phyloP scores from a whole-genome alignment of 2,797 vertebrate species.

The Cuniculus paca region DNA sequence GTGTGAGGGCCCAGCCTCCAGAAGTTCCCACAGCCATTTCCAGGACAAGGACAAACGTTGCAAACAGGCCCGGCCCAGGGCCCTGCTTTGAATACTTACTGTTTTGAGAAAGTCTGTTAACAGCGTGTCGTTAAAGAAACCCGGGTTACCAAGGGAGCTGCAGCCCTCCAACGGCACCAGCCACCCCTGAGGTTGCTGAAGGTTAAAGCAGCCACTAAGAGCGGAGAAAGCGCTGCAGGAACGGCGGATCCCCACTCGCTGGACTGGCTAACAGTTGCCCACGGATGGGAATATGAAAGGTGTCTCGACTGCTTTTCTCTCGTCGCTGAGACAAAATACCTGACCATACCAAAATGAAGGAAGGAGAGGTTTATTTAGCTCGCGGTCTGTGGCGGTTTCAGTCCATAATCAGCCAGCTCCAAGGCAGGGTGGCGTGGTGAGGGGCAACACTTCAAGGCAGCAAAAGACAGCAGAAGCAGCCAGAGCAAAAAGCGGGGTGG shows the following conservation, averaged over 20 bases:
- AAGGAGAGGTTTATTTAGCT: too few species aligned
- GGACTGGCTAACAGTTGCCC: conserved; percentile 68
- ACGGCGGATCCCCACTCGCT: neutral
- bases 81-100: neutral
- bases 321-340: too few species aligned
- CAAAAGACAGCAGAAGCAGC: too few species aligned
- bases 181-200: neutral
- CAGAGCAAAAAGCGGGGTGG: too few species aligned
- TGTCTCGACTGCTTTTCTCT: neutral
- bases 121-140: conserved; percentile 46
- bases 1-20: neutral
- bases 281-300: conserved; percentile 54
- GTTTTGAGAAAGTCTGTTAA: neutral
- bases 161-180: neutral
- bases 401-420: too few species aligned
- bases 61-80: neutral
- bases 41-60: neutral
- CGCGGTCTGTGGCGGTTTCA: too few species aligned
- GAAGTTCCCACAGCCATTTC: neutral
- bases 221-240: conserved; percentile 41
- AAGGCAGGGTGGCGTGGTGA: too few species aligned
- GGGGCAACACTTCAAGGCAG: too few species aligned
- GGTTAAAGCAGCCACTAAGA: conserved; percentile 55
- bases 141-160: neutral
- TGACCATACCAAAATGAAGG: too few species aligned